A percentile compares a stretch with the other conserved stretches of the same genome.
Conservation (phyloP, 2,888 invertebrate genomes). For the Drosophila paracracens region DNA sequence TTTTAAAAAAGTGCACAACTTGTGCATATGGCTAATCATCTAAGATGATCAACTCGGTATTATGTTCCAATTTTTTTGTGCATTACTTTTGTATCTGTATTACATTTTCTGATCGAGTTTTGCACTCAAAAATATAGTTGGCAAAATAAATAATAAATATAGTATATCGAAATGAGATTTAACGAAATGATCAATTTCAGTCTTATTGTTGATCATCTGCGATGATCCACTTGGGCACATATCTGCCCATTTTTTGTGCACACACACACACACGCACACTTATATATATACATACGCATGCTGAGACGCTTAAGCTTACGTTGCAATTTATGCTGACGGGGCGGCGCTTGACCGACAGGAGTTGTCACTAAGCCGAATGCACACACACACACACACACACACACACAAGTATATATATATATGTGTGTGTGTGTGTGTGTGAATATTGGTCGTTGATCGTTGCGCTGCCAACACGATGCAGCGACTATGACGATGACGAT, state of each 20-base stretch:
- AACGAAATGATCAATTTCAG: not conserved
- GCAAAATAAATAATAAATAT: not conserved
- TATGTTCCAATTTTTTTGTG: not conserved
- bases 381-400: not conserved
- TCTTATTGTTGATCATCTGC: not conserved
- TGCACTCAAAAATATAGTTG: not conserved
- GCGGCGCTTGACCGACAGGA: slow-evolving; percentile 51
- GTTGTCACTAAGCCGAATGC: slow-evolving; percentile 25
- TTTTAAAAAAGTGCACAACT: not conserved
- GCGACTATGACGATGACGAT: not conserved
- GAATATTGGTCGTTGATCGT: slow-evolving; percentile 29
- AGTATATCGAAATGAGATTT: not conserved
- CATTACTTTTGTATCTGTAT: not conserved
- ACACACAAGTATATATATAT: not conserved
- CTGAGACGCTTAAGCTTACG: slow-evolving; percentile 19
- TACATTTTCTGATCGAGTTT: not conserved
- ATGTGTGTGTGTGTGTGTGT: slow-evolving; percentile 8
- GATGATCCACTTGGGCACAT: slow-evolving; percentile 4
- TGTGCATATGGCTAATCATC: not conserved
- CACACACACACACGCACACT: not conserved
- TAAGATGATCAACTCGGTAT: not conserved
- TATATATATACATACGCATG: not conserved
- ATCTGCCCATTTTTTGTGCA: slow-evolving; percentile 7
- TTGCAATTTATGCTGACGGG: slow-evolving; percentile 43
- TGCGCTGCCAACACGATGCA: slow-evolving; percentile 33